Evolutionary conservation across 2,113 vertebrate genomes (phyloP).

Genomic region (Pseudorhombus dupliciocellatus): DNA sequence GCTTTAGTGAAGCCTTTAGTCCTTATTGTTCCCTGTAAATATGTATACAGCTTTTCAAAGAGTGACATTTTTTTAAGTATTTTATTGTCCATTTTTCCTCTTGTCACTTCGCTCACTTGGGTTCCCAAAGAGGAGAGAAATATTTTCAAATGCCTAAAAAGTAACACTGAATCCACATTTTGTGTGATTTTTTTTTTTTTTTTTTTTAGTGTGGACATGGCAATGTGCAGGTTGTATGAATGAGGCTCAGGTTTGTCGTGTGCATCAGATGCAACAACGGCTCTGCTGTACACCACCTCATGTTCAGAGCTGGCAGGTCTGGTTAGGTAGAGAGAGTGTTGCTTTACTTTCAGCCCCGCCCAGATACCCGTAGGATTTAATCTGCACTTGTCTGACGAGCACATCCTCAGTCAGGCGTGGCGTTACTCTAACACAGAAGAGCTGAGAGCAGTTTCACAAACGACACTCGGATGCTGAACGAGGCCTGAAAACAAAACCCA

Average conservation of each 20-base stretch:
- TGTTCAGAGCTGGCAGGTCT: slow-evolving; percentile 32
- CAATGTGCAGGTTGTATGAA: no score
- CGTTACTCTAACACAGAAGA: background rate
- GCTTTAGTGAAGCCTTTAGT: background rate
- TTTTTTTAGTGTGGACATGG: no score
- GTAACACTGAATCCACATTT: no score
- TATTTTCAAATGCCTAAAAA: no score
- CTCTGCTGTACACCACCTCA: background rate
- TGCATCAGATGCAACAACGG: background rate
- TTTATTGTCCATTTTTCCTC: no score
- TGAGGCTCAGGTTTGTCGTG: background rate
- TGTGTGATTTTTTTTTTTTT: no score
- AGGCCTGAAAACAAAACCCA: background rate
- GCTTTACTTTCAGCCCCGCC: slow-evolving; percentile 55
- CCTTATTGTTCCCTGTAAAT: background rate
- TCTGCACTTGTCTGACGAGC: slow-evolving; percentile 37
- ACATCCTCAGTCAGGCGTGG: slow-evolving; percentile 46
- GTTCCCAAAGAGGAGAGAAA: no score
- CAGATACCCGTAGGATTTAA: slow-evolving; percentile 56
- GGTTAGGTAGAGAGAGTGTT: slow-evolving; percentile 37
- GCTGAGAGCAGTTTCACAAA: background rate
- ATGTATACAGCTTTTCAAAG: no score
- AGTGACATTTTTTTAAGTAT: no score
- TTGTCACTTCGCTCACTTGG: no score
- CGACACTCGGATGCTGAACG: background rate